These are phyloP conservation scores for Chrysolina haemoptera DNA, from an alignment of 2,888 invertebrate genomes.

Conservation along the genomic window DNA sequence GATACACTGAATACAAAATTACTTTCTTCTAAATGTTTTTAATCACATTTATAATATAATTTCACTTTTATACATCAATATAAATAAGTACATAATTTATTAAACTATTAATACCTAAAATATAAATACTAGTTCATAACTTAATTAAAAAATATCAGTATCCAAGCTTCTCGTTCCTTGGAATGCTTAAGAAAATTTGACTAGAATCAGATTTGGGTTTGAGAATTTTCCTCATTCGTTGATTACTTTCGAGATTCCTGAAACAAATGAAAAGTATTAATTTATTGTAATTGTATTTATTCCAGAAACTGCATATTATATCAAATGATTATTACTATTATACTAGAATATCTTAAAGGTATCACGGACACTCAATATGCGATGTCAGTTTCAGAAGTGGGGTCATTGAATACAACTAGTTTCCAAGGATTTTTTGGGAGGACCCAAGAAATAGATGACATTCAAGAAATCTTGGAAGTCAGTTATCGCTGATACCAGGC, in stretches of 20 bases:
- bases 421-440: too few relatives aligned
- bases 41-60: constrained; percentile 41
- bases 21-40: constrained; percentile 35
- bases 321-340: neutral
- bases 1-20: neutral
- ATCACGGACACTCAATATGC: too few relatives aligned
- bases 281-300: constrained; percentile 13
- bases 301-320: neutral
- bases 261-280: constrained; percentile 52
- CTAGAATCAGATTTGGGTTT: constrained; percentile 57
- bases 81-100: constrained; percentile 63
- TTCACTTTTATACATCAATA: constrained; percentile 55
- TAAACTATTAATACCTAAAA: constrained; percentile 61
- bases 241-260: constrained; percentile 57
- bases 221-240: constrained; percentile 37
- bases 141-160: constrained; percentile 52
- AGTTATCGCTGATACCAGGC: too few relatives aligned
- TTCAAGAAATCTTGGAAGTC: too few relatives aligned
- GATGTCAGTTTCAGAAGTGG: too few relatives aligned
- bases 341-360: too few relatives aligned
- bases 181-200: constrained; percentile 58
- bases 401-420: too few relatives aligned
- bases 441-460: too few relatives aligned
- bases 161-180: constrained; percentile 53
- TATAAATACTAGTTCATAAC: constrained; percentile 60